Percentiles rank a stretch among this genome's conserved stretches.
These are phyloP conservation scores for Melanotaenia trifasciata DNA, from an alignment of 2,797 vertebrate species.

Conservation along the genomic window DNA sequence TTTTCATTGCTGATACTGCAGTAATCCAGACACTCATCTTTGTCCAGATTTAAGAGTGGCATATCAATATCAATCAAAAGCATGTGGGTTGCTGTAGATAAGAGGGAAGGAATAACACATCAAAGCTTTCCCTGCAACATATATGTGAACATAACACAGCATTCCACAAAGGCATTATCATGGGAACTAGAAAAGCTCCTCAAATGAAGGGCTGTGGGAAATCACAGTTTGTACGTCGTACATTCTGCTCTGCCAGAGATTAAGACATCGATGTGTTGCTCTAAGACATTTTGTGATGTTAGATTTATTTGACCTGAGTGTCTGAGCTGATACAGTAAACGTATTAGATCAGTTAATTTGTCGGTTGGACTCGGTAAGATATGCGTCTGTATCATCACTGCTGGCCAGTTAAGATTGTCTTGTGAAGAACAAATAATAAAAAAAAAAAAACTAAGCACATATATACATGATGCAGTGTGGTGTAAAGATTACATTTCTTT, in stretches of 20 bases:
- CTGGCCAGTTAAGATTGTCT: constrained; percentile 51
- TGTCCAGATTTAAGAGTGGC: constrained; percentile 68
- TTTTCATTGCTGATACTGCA: constrained; percentile 78
- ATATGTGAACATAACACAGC: constrained; percentile 57
- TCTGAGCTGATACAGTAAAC: constrained; percentile 80
- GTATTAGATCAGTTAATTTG: constrained; percentile 53
- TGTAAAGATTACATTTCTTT: constrained; percentile 10
- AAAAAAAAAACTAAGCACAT: constrained; percentile 19
- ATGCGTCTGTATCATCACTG: constrained; percentile 52
- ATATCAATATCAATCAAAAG: constrained; percentile 53
- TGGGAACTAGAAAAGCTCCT: constrained; percentile 53
- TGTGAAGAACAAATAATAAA: constrained; percentile 41
- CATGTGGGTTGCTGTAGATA: constrained; percentile 52
- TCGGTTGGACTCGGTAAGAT: constrained; percentile 30
- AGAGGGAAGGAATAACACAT: constrained; percentile 67
- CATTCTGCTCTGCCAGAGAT: constrained; percentile 76
- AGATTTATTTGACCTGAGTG: constrained; percentile 80
- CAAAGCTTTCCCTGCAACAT: constrained; percentile 61
- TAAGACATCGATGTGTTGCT: constrained; percentile 80
- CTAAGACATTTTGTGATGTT: constrained; percentile 85
- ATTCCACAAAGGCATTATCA: constrained; percentile 63
- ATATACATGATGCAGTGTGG: constrained; percentile 19
- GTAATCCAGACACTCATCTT: constrained; percentile 66
- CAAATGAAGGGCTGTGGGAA: constrained; percentile 55
- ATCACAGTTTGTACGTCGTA: constrained; percentile 80